Base-by-base conservation (phyloP, 2,797 vertebrate genomes). In the Myoxocephalus aenaeus region DNA sequence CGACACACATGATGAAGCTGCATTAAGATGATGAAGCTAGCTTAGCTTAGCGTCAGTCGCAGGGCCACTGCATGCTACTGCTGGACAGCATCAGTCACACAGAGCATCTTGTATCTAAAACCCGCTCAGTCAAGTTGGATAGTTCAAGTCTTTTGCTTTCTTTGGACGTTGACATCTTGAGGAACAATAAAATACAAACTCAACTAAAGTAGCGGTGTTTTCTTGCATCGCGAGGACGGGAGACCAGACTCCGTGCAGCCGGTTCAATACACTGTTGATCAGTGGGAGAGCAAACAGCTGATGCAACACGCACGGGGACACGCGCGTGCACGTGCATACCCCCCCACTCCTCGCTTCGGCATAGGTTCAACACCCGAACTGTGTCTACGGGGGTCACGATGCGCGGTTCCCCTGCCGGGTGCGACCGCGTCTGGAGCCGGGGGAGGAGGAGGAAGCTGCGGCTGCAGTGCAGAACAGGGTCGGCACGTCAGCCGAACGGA, bases 241-340 rank as follows among this genome's bases (percentile, higher is more conserved):
- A 22, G 13, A 69, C 73, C 59, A 77, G 44, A 79, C 65, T 66
- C 80, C 3, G 10, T 58, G 70, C 4, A 59, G 0, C 3, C 7
- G 48, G 0, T 77, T 75, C 1, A 32, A n/a, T 0, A 4, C 29
- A 0, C 0, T 42, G 0, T 15, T 14, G 8, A 11, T 42, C 0
- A 6, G 1, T 0, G 2, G 3, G 1, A 7, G 1, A 1, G 0
- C 0, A 25, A 29, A 51, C 8, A 4, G 0, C 0, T 10, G 0
- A 48, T 2, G 38, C 56, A 0, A 27, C 6, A 7, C 0, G 0
- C 17, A 13, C n/a, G 3, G 2, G 0, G 0, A 27, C 0, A 20
- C 15, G 4, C 0, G 0, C 0, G 18, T 0, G 3, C 32, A 18
- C 0, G 1, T 0, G 0, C 3, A 2, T 0, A 1, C 1, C 0